Base-by-base conservation (phyloP, 2,113 vertebrate genomes). In the Pithys albifrons region DNA sequence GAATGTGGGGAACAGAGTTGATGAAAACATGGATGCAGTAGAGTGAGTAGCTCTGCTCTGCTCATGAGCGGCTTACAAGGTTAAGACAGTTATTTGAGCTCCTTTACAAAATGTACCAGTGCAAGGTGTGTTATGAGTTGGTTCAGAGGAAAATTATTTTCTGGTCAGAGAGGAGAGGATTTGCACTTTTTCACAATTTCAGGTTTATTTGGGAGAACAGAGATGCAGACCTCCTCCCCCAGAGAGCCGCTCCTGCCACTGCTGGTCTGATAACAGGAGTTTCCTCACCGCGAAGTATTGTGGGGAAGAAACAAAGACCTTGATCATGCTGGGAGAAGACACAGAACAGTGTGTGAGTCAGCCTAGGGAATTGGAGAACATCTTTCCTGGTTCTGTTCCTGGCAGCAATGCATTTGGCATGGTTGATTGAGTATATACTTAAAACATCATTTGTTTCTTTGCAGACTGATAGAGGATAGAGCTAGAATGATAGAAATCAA, bases 251-350 rank as follows among this genome's bases (percentile, higher is more conserved):
- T 88, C 29, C 24, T 3, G 8, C 19, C 2, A 1, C 43, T 62
- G 24, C 5, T 62, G 37, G 7, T 67, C 9, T 2, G 0, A 0
- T 15, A 46, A 31, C 23, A 43, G 37, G 27, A 35, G 9, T 49
- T 9, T 64, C 29, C 29, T 49, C 1, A 0, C 16, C 16, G 14
- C 49, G 19, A 73, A 14, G 15, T 88, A 18, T 1, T 45, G 24
- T 1, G 19, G 22, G 6, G 1, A 58, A 49, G 52, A 58, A 85
- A 52, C 1, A 2, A 51, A 81, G 20, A 48, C 3, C 9, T 52
- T 64, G 23, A 3, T 70, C 27, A 14, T 45, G 15, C 17, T 28
- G 22, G 22, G 14, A 41, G 54, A 45, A 67, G 48, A 28, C 19
- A 58, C 7, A 77, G 43, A 76, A 27, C 7, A 5, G 1, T 1